Conservation (phyloP, 2,888 invertebrate genomes). For the Pinctada fucata region DNA sequence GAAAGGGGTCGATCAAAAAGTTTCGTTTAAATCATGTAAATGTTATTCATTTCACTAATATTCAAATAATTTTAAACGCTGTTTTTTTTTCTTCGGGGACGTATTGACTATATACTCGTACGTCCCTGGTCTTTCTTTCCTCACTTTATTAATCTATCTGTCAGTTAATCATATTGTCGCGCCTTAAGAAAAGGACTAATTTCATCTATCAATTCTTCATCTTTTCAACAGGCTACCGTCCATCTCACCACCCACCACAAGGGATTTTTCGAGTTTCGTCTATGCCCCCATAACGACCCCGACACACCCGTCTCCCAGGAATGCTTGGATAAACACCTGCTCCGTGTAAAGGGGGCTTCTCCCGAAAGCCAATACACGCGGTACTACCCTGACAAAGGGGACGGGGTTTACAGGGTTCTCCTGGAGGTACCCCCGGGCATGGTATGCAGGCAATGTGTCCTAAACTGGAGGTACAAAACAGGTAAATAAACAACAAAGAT, state of each 20-base stretch:
- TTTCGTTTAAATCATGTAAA: background rate
- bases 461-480: slow-evolving; percentile 38
- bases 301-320: slow-evolving; percentile 23
- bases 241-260: slow-evolving; percentile 30
- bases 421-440: slow-evolving; percentile 32
- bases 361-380: background rate
- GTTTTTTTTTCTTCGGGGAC: too few species aligned
- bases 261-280: slow-evolving; percentile 37
- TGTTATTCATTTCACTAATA: too few species aligned
- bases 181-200: too few species aligned
- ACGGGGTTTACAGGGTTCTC: slow-evolving; percentile 14
- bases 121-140: too few species aligned
- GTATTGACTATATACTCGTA: too few species aligned
- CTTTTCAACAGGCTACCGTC: background rate
- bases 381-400: slow-evolving; percentile 17
- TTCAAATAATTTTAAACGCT: too few species aligned
- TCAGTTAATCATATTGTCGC: too few species aligned
- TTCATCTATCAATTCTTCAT: too few species aligned
- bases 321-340: slow-evolving; percentile 27
- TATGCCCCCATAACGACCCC: slow-evolving; percentile 34
- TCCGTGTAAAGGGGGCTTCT: slow-evolving; percentile 12
- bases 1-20: background rate
- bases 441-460: slow-evolving; percentile 34
- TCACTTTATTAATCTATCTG: too few species aligned
- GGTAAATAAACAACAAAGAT: slow-evolving; percentile 10